Percentiles rank a stretch among this genome's conserved stretches.
These are phyloP conservation scores for Aurelia coerulea DNA, from an alignment of 30 jellyfish, hydroid and myxozoan genomes.

Conservation along the genomic window DNA sequence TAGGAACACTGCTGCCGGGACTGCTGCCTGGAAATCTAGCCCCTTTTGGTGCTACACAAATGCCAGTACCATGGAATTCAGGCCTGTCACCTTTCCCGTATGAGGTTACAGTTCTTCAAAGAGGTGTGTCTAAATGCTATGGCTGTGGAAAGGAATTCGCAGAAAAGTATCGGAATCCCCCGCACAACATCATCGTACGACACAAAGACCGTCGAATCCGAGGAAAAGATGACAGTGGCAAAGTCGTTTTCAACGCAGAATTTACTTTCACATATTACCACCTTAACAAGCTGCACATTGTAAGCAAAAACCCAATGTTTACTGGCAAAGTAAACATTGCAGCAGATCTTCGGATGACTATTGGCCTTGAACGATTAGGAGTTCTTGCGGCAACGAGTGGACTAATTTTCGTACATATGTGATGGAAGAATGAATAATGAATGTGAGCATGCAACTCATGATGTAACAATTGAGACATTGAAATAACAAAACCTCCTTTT, in stretches of 20 bases:
- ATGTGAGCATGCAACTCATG: too few relatives aligned
- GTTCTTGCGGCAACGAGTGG: not conserved
- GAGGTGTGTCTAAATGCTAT: not conserved
- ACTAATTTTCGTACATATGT: too few relatives aligned
- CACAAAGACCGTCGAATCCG: not conserved
- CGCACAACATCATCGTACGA: not conserved
- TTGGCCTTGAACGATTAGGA: not conserved
- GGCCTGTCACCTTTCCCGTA: not conserved
- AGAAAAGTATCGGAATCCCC: not conserved
- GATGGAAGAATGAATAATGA: too few relatives aligned
- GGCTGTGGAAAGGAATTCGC: not conserved
- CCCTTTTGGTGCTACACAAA: too few relatives aligned
- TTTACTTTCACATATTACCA: not conserved
- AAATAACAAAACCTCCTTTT: too few relatives aligned
- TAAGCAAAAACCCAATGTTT: not conserved
- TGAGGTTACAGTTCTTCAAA: not conserved
- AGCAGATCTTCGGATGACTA: not conserved
- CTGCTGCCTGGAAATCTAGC: too few relatives aligned
- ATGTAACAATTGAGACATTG: too few relatives aligned
- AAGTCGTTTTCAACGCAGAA: not conserved
- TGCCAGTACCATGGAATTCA: too few relatives aligned
- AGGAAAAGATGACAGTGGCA: not conserved
- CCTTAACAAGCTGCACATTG: not conserved
- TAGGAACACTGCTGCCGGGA: too few relatives aligned
- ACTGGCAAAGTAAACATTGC: not conserved